Conservation (phyloP, 2,888 invertebrate genomes). For the Cerastoderma edule region DNA sequence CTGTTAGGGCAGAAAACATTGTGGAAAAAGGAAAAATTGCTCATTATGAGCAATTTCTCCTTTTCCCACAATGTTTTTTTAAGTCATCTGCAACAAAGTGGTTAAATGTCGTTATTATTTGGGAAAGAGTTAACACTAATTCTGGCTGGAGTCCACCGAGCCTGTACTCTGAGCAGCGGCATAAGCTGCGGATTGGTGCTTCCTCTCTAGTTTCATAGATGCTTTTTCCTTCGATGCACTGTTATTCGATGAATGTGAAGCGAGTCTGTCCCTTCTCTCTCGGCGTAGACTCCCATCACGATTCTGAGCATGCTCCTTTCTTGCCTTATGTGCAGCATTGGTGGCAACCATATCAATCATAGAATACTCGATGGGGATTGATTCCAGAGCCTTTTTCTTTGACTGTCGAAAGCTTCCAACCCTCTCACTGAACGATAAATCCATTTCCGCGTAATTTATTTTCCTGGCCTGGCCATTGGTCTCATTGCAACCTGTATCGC, state of each 20-base stretch:
- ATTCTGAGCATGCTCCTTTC: conserved; percentile 80
- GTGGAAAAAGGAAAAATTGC: background rate
- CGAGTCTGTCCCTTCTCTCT: conserved; percentile 32
- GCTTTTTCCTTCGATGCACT: conserved; percentile 18
- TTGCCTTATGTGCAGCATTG: conserved; percentile 79
- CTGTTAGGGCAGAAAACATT: no score
- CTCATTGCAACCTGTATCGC: conserved; percentile 52
- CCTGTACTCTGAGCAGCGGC: conserved; percentile 45
- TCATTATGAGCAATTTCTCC: background rate
- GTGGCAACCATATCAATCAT: conserved; percentile 83
- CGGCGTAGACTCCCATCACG: conserved; percentile 78
- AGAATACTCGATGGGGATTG: conserved; percentile 79
- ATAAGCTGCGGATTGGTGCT: conserved; percentile 27
- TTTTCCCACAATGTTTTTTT: background rate
- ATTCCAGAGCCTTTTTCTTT: conserved; percentile 64
- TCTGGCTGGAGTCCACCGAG: conserved; percentile 46
- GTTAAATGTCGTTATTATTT: background rate
- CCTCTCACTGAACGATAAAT: conserved; percentile 66
- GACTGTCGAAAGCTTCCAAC: conserved; percentile 55
- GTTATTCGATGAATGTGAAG: conserved; percentile 12
- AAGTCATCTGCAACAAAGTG: background rate
- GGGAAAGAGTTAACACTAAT: conserved; percentile 2
- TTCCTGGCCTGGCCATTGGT: conserved; percentile 64
- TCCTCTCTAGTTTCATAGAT: conserved; percentile 40
- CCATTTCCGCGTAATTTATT: conserved; percentile 83